Percentiles rank a stretch among this genome's conserved stretches.
Evolutionary conservation across 2,113 vertebrate species (phyloP).

Genomic region (Stigmatopora nigra): DNA sequence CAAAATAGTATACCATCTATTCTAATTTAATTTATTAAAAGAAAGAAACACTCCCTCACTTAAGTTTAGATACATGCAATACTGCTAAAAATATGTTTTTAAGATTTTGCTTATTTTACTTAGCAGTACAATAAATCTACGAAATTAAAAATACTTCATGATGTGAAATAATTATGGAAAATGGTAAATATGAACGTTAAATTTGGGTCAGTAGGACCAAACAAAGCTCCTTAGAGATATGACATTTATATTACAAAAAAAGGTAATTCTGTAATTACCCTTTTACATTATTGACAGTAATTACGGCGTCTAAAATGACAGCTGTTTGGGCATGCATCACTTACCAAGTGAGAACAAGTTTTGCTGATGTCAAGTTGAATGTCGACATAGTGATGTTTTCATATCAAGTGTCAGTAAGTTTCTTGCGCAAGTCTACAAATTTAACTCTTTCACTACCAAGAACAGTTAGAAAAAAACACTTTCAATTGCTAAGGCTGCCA

Average conservation of each 20-base stretch:
- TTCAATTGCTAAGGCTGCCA: too few relatives aligned
- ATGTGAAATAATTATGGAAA: too few relatives aligned
- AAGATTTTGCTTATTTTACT: background rate
- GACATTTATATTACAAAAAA: background rate
- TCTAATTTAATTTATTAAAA: background rate
- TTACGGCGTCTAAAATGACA: constrained; percentile 33
- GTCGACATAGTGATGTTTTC: constrained; percentile 28
- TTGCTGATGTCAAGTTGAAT: constrained; percentile 38
- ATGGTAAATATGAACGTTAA: background rate
- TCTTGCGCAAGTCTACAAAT: too few relatives aligned
- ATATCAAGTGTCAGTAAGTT: constrained; percentile 35
- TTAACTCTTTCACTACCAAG: too few relatives aligned
- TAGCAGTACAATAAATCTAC: background rate
- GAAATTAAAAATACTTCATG: too few relatives aligned
- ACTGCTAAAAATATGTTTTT: background rate
- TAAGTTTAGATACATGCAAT: background rate
- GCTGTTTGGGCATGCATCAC: constrained; percentile 31
- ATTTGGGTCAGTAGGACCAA: background rate
- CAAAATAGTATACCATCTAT: background rate
- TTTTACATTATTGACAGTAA: background rate
- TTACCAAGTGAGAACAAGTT: constrained; percentile 60
- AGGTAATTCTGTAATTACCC: constrained; percentile 14
- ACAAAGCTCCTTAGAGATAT: background rate
- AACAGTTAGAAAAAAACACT: too few relatives aligned
- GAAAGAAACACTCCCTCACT: background rate